Conservation (phyloP, 37 sponge, comb jelly and placozoan genomes). For the Halisarca cf. caerulea region DNA sequence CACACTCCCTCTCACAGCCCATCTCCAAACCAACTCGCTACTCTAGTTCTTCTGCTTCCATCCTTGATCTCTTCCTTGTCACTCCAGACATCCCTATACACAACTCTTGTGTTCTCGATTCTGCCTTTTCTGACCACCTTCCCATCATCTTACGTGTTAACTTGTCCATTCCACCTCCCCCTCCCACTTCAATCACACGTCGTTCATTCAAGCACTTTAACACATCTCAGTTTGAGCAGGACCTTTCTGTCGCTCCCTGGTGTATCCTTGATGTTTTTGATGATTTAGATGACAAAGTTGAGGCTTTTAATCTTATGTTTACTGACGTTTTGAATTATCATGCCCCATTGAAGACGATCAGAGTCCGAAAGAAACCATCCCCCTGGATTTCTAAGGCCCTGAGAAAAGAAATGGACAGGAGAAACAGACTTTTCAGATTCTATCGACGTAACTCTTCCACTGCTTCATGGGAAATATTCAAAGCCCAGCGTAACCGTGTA, state of each 20-base stretch:
- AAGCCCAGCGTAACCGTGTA: slow-evolving; percentile 13
- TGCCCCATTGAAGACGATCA: neutral
- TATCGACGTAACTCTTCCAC: neutral
- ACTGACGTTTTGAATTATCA: neutral
- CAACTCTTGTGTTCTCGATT: slow-evolving; percentile 1
- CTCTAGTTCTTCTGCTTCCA: neutral
- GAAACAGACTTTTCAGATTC: neutral
- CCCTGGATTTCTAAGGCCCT: neutral
- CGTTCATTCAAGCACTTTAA: neutral
- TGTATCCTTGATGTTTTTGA: neutral
- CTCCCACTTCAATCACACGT: neutral
- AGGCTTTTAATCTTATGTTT: neutral
- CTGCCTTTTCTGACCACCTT: neutral
- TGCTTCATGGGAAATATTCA: neutral
- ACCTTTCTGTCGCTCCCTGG: slow-evolving; percentile 2
- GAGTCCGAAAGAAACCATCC: neutral
- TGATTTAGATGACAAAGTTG: slow-evolving; percentile 7
- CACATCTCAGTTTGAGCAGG: neutral
- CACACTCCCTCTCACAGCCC: slow-evolving; percentile 3
- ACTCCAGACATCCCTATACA: neutral
- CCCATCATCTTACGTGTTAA: neutral
- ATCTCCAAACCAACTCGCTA: neutral
- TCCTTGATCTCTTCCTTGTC: slow-evolving; percentile 6
- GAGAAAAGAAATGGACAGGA: neutral
- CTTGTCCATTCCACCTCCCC: neutral